phyloP scores from a whole-genome alignment of 1,140 invertebrate genomes.

The Hylaeus volcanicus region DNA sequence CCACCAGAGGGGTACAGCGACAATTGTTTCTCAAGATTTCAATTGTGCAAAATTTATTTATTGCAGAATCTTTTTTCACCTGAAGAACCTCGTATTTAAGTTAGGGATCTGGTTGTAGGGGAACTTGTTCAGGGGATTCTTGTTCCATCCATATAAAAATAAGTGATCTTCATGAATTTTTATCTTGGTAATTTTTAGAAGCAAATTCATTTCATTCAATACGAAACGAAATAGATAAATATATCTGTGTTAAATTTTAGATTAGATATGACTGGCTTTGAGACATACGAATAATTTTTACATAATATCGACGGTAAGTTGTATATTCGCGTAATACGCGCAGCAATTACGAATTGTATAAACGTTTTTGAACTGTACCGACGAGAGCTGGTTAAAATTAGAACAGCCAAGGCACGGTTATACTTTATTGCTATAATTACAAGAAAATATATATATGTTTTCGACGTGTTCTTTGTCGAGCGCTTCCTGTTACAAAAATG shows the following conservation, averaged over 20 bases:
- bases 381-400: conserved; percentile 36
- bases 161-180: too few relatives aligned
- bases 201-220: too few relatives aligned
- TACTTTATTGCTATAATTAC: conserved; percentile 12
- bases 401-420: conserved; percentile 2
- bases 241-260: background rate
- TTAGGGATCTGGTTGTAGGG: too few relatives aligned
- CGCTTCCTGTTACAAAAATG: background rate
- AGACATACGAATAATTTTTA: background rate
- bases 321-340: background rate
- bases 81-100: too few relatives aligned
- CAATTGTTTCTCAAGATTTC: background rate
- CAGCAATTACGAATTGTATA: background rate
- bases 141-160: too few relatives aligned
- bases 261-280: background rate
- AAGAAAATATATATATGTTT: background rate
- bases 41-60: background rate
- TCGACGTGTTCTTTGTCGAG: background rate
- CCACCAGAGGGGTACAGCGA: background rate
- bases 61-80: background rate
- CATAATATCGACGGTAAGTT: background rate
- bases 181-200: too few relatives aligned
- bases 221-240: too few relatives aligned
- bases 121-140: too few relatives aligned
- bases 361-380: background rate